These are phyloP conservation scores for Enteromius treurensis DNA, from an alignment of 2,797 vertebrate species.

Conservation along the genomic window DNA sequence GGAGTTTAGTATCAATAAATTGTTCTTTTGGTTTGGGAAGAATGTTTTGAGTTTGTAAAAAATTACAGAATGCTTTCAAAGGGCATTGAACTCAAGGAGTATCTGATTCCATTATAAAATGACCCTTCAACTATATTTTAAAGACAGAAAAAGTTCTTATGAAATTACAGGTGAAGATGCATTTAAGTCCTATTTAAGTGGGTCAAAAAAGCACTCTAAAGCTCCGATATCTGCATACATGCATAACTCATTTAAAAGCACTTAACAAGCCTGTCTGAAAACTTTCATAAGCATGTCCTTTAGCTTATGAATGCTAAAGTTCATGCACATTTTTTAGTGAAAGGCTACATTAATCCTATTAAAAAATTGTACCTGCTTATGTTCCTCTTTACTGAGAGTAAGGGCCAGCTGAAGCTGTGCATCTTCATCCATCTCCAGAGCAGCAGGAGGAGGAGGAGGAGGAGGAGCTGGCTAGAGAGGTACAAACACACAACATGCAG, in stretches of 20 bases:
- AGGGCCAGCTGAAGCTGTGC: conserved; percentile 91
- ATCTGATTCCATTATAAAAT: background rate
- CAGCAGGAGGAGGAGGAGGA: conserved; percentile 9
- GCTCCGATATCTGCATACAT: too few relatives aligned
- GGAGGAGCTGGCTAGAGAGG: conserved; percentile 58
- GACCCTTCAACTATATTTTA: too few relatives aligned
- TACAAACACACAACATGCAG: conserved; percentile 11
- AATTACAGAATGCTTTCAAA: background rate
- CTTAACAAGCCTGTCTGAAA: too few relatives aligned
- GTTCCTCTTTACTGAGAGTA: conserved; percentile 91
- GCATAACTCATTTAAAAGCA: too few relatives aligned
- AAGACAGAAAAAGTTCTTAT: too few relatives aligned
- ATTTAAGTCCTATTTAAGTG: too few relatives aligned
- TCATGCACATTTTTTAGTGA: too few relatives aligned
- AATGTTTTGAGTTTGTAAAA: background rate
- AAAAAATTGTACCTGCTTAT: conserved; percentile 86
- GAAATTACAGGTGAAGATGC: too few relatives aligned
- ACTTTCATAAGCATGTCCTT: too few relatives aligned
- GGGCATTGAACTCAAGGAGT: background rate
- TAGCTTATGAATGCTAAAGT: too few relatives aligned
- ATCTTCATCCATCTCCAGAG: conserved; percentile 88
- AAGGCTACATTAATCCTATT: too few relatives aligned
- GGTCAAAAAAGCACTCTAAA: too few relatives aligned
- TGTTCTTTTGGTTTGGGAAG: background rate
- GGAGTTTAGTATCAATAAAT: background rate